These are phyloP conservation scores for Drosophila pandora DNA, from an alignment of 1,140 invertebrate genomes.

Conservation along the genomic window DNA sequence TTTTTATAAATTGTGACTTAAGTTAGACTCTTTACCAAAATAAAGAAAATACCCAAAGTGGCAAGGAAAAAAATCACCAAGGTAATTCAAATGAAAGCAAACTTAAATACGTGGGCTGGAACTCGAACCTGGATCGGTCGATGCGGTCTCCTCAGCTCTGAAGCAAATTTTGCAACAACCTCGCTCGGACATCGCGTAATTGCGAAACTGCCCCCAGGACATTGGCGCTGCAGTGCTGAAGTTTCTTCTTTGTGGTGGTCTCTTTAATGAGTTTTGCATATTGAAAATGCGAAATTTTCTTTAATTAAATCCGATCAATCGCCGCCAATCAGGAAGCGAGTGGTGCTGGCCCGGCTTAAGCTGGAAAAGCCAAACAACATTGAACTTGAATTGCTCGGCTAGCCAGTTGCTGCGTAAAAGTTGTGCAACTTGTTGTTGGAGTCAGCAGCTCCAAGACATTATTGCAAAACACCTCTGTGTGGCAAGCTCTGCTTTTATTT, in stretches of 20 bases:
- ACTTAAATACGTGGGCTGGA: conserved; percentile 37
- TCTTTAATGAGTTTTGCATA: conserved; percentile 48
- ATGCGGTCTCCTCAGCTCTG: conserved; percentile 5
- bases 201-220: conserved; percentile 67
- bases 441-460: conserved; percentile 8
- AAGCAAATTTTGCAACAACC: conserved; percentile 61
- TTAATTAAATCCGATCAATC: conserved; percentile 57
- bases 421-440: conserved; percentile 58
- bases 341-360: conserved; percentile 1
- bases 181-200: conserved; percentile 52
- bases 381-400: conserved; percentile 63
- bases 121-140: conserved; percentile 23
- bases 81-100: conserved; percentile 72
- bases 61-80: conserved; percentile 30
- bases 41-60: background rate
- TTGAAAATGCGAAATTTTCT: conserved; percentile 45
- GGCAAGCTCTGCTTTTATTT: conserved; percentile 26
- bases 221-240: conserved; percentile 12
- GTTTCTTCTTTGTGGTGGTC: conserved; percentile 13
- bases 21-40: no score
- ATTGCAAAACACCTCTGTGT: conserved; percentile 33
- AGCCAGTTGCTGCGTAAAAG: conserved; percentile 47
- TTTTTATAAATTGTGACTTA: no score
- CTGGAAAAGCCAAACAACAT: conserved; percentile 65
- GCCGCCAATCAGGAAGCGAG: conserved; percentile 51